Evolutionary conservation across 2,888 invertebrate genomes (phyloP), one percentile per base, ranked within the genome.

Genomic region (Netelia inedita): DNA sequence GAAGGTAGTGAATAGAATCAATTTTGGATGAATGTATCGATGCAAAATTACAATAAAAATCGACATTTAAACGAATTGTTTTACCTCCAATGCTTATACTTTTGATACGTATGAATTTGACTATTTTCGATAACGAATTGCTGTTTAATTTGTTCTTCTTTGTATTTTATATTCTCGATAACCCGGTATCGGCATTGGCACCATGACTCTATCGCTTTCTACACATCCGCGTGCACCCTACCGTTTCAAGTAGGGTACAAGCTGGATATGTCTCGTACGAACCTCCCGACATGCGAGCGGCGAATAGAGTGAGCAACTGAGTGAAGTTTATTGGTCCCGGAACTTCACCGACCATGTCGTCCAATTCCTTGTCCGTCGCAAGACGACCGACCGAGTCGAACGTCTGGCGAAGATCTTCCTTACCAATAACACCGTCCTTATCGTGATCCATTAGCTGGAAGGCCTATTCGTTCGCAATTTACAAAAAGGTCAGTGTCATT

Each of bases 381-480:
- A 98, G 95, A 94, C 97, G 97, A 94, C 98, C 98, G 91, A 98
- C 96, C 91, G 97, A 97, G 95, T 98, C 98, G 95, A 98, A 98
- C 93, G 97, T 97, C 93, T 97, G 97, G 94, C 98, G 96, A 93
- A 98, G 96, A 95, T 98, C 98, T 94, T 96, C 96, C 95, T 98
- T 98, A 94, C 97, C 95, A 94, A 97, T 96, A 94, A 98, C 96
- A 91, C 98, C 98, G 94, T 98, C 98, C 95, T 98, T 98, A 95
- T 98, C 98, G 94, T 97, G 96, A 95, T 98, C 98, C 97, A 98
- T 98, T 92, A 98, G 96, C 95, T 97, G 97, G 97, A 98, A 98
- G 93, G 97, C 98, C 97, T 98, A 94, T 6, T 76, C 79, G 59
- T 75, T 63, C 57, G 46, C 14, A 78, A 61, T 14, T 28, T 68